A percentile compares a stretch with the other conserved stretches of the same genome.
Evolutionary conservation across 2,888 invertebrate genomes (phyloP).

Genomic region (Ennomos fuscantarius): DNA sequence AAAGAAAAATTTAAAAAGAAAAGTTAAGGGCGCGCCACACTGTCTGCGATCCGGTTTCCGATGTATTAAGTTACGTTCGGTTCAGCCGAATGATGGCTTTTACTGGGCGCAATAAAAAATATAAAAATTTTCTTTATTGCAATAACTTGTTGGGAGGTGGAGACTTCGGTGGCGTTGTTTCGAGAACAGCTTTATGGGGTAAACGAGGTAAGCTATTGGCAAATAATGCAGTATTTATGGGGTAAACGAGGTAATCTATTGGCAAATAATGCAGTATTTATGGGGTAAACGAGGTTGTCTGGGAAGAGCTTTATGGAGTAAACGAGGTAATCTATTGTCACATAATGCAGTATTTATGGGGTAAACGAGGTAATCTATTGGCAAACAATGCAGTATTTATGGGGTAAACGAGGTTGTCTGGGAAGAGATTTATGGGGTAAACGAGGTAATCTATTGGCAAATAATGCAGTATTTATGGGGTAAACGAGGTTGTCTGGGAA

Average conservation of each 20-base stretch:
- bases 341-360: no score
- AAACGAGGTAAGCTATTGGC: not conserved
- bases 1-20: conserved; percentile 70
- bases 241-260: no score
- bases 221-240: no score
- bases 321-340: no score
- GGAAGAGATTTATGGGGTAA: not conserved
- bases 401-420: not conserved
- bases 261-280: no score
- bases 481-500: no score
- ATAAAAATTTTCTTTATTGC: conserved; percentile 33
- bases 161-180: conserved; percentile 6
- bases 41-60: conserved; percentile 84
- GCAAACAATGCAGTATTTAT: no score
- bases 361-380: no score
- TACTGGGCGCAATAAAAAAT: conserved; percentile 32
- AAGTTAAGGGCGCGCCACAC: conserved; percentile 81
- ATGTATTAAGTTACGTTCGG: conserved; percentile 71
- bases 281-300: not conserved
- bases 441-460: no score
- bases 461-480: no score
- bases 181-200: not conserved
- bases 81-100: conserved; percentile 27
- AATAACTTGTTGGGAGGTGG: conserved; percentile 29
- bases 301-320: not conserved